These are phyloP conservation scores for Leptinotarsa texana DNA, from an alignment of 1,140 invertebrate genomes.

Conservation along the genomic window DNA sequence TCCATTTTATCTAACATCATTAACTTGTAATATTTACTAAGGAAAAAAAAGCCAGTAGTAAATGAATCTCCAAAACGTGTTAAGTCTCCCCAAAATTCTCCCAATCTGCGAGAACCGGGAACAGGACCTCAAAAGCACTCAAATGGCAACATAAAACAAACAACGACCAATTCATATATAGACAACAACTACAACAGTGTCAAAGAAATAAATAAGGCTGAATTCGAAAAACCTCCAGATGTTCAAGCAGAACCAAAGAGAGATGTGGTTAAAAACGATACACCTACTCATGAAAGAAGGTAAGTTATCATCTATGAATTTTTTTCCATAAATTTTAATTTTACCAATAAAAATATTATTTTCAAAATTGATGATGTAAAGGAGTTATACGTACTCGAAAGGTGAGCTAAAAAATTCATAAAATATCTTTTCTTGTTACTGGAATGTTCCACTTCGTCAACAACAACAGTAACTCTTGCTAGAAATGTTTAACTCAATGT, in stretches of 20 bases:
- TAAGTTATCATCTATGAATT: neutral
- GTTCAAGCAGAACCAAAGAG: constrained; percentile 24
- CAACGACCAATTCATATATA: constrained; percentile 19
- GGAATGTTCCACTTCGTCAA: too few relatives aligned
- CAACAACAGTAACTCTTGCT: too few relatives aligned
- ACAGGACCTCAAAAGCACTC: constrained; percentile 29
- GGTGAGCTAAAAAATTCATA: too few relatives aligned
- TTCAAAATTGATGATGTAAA: too few relatives aligned
- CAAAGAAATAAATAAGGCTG: constrained; percentile 34
- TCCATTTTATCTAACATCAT: too few relatives aligned
- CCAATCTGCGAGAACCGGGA: neutral
- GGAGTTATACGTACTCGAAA: too few relatives aligned
- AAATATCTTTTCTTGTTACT: too few relatives aligned
- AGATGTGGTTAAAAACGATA: constrained; percentile 29
- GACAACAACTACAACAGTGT: constrained; percentile 44
- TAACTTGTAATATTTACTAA: neutral
- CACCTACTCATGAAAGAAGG: constrained; percentile 42
- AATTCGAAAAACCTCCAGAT: constrained; percentile 19
- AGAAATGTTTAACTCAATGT: too few relatives aligned
- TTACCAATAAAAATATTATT: too few relatives aligned
- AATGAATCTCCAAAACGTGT: constrained; percentile 39
- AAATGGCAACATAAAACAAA: constrained; percentile 33
- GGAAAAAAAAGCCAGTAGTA: constrained; percentile 34
- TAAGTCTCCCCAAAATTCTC: neutral
- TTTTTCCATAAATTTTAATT: too few relatives aligned